These are phyloP conservation scores for Diogma glabrata DNA, from an alignment of 2,888 invertebrate genomes.

Conservation along the genomic window DNA sequence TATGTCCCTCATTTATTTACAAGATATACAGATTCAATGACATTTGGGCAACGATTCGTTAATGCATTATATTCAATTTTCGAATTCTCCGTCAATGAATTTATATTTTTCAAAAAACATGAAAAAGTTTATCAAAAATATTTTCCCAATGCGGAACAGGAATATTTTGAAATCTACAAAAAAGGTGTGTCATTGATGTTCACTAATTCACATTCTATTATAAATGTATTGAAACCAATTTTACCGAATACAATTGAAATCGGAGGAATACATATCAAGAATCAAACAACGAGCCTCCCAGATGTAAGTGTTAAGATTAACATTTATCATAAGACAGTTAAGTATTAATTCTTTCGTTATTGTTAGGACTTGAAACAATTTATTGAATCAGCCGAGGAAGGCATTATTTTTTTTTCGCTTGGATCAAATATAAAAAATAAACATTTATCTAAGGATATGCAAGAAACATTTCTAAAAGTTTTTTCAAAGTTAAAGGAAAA, in stretches of 20 bases:
- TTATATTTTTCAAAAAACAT: too few species aligned
- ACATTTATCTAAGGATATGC: conserved; percentile 21
- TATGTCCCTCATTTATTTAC: conserved; percentile 10
- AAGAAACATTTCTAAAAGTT: conserved; percentile 10
- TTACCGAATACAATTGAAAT: conserved; percentile 35
- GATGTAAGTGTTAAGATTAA: too few species aligned
- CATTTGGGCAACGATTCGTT: conserved; percentile 1
- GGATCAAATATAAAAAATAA: conserved; percentile 34
- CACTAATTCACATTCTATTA: too few species aligned
- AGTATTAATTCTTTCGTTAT: too few species aligned
- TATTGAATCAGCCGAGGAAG: conserved; percentile 34
- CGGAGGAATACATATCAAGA: conserved; percentile 34
- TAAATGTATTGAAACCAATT: conserved; percentile 31
- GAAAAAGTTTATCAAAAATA: too few species aligned
- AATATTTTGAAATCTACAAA: too few species aligned
- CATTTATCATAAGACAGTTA: too few species aligned
- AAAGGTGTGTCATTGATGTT: too few species aligned
- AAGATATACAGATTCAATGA: conserved; percentile 9
- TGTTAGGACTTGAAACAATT: conserved; percentile 34
- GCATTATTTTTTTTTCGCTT: conserved; percentile 39
- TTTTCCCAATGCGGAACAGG: too few species aligned
- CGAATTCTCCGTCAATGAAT: too few species aligned
- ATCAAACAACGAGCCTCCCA: conserved; percentile 26
- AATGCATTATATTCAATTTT: conserved; percentile 6
- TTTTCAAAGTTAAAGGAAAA: conserved; percentile 15